A percentile compares a stretch with the other conserved stretches of the same genome.
phyloP scores from a whole-genome alignment of 1,140 invertebrate genomes.

The Ylistrum balloti region DNA sequence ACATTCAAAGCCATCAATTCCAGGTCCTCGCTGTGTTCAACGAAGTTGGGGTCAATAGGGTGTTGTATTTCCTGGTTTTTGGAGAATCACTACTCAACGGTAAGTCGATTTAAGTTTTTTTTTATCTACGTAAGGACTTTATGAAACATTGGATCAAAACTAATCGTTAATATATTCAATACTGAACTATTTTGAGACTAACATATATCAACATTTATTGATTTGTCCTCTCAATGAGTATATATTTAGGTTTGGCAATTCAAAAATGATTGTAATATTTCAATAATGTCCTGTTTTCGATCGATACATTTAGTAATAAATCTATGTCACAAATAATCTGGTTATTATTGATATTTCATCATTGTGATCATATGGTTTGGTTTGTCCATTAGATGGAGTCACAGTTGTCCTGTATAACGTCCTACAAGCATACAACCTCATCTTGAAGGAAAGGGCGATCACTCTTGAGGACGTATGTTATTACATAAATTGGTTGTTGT shows the following conservation, averaged over 20 bases:
- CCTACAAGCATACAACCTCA: slow-evolving; percentile 74
- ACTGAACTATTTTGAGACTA: too few species aligned
- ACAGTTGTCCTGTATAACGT: slow-evolving; percentile 82
- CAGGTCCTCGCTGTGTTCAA: slow-evolving; percentile 96
- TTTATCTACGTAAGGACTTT: too few species aligned
- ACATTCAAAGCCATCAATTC: slow-evolving; percentile 46
- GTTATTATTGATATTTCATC: too few species aligned
- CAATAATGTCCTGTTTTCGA: too few species aligned
- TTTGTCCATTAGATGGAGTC: slow-evolving; percentile 81
- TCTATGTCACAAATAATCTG: too few species aligned
- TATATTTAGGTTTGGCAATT: too few species aligned
- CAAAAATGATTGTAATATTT: too few species aligned
- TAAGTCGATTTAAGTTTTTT: slow-evolving; percentile 55
- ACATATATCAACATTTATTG: neutral
- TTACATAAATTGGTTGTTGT: too few species aligned
- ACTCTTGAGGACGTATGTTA: slow-evolving; percentile 67
- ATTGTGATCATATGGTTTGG: too few species aligned
- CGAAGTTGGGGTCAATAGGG: slow-evolving; percentile 98
- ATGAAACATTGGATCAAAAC: too few species aligned
- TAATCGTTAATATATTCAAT: neutral
- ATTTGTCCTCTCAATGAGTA: too few species aligned
- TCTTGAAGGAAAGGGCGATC: slow-evolving; percentile 65
- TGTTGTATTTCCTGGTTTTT: slow-evolving; percentile 99
- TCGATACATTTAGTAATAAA: too few species aligned
- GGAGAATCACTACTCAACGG: slow-evolving; percentile 97